Percentiles rank a stretch among this genome's conserved stretches.
Conservation (phyloP, 1,140 invertebrate genomes). For the Magallana gigas region DNA sequence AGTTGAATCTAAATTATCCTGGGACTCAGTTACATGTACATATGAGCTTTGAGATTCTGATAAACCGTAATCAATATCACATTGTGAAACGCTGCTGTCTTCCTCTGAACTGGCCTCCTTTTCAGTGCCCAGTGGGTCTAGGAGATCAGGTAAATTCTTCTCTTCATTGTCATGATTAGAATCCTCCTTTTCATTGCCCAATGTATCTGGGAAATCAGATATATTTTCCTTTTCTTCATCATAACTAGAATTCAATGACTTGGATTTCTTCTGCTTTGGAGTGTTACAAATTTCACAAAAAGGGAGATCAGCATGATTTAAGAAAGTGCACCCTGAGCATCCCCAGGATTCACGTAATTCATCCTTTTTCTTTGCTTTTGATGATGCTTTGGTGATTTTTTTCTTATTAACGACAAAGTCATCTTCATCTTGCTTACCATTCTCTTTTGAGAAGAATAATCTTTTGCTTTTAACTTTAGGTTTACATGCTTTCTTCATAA, state of each 20-base stretch:
- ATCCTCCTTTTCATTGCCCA: background rate
- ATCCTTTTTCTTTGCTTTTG: background rate
- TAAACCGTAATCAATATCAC: background rate
- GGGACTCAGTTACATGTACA: background rate
- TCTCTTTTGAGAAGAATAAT: background rate
- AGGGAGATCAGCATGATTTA: conserved; percentile 66
- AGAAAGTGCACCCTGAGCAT: conserved; percentile 69
- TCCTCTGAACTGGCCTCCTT: background rate
- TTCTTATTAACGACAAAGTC: conserved; percentile 38
- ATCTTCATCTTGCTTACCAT: conserved; percentile 47
- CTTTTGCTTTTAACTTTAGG: background rate
- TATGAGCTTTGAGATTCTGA: background rate
- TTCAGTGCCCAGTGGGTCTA: too few species aligned
- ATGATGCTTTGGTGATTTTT: conserved; percentile 19
- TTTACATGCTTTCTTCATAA: background rate
- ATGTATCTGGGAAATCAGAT: background rate
- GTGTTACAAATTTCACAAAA: conserved; percentile 75
- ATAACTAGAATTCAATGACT: background rate
- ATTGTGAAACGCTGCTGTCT: background rate
- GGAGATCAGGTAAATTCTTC: too few species aligned
- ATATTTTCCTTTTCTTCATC: background rate
- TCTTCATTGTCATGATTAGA: background rate
- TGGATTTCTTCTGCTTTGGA: conserved; percentile 54
- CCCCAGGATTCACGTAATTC: conserved; percentile 55
- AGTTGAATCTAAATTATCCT: background rate